These are phyloP conservation scores for Drosophila kanapiae DNA, from an alignment of 1,140 invertebrate species.

Conservation along the genomic window DNA sequence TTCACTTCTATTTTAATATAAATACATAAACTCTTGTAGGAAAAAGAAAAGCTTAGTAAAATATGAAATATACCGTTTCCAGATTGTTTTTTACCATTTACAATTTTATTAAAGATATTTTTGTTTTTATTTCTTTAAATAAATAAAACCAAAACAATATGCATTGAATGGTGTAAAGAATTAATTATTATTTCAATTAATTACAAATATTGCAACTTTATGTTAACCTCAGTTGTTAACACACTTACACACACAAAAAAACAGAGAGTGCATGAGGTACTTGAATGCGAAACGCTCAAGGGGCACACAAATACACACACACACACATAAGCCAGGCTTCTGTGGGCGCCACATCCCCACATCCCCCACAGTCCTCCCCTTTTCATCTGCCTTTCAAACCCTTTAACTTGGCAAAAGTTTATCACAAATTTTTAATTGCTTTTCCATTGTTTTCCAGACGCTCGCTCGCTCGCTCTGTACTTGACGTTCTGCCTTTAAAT, in stretches of 20 bases:
- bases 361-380: not conserved
- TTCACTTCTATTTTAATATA: too few relatives aligned
- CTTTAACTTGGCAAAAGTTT: conserved; percentile 38
- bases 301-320: conserved; percentile 24
- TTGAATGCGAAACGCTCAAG: conserved; percentile 61
- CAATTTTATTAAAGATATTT: too few relatives aligned
- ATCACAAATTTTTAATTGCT: conserved; percentile 72
- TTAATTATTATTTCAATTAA: too few relatives aligned
- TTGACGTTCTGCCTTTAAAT: conserved; percentile 42
- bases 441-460: conserved; percentile 57
- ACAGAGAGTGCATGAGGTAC: conserved; percentile 49
- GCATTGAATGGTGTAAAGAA: too few relatives aligned
- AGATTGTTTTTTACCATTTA: too few relatives aligned
- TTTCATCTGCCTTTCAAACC: not conserved
- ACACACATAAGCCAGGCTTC: conserved; percentile 19
- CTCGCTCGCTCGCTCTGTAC: conserved; percentile 1
- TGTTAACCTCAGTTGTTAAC: conserved; percentile 2
- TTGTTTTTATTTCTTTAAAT: too few relatives aligned
- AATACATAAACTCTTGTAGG: too few relatives aligned
- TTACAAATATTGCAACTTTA: too few relatives aligned
- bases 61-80: too few relatives aligned
- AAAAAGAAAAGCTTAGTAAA: too few relatives aligned
- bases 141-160: too few relatives aligned
- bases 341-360: conserved; percentile 12
- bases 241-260: conserved; percentile 1